Evolutionary conservation across 2,113 vertebrate genomes (phyloP).

Genomic region (Oryctolagus cuniculus): DNA sequence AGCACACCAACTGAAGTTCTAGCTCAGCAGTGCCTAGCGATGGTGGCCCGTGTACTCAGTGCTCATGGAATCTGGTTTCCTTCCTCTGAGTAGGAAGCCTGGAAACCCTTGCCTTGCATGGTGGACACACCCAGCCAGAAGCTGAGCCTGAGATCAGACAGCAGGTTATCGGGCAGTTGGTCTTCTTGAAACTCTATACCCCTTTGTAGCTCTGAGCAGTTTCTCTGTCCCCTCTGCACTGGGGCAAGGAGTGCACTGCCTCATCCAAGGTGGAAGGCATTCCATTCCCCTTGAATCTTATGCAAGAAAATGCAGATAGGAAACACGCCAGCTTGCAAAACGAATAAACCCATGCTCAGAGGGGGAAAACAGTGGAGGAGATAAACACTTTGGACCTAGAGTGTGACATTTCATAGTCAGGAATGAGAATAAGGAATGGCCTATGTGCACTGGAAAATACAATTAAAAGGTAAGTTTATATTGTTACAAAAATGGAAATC

Average conservation of each 20-base stretch:
- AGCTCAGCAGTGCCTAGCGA: accelerated
- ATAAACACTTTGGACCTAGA: not conserved
- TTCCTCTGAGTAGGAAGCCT: not conserved
- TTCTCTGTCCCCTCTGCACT: not conserved
- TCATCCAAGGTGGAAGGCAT: not conserved
- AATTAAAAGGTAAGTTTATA: too few relatives aligned
- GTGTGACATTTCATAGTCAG: not conserved
- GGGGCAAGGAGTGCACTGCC: not conserved
- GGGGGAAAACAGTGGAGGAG: conserved; percentile 39
- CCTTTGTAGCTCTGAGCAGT: not conserved
- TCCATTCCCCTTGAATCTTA: conserved; percentile 18
- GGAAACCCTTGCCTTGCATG: not conserved
- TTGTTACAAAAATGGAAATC: too few relatives aligned
- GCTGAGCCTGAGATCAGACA: not conserved
- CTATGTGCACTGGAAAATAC: not conserved
- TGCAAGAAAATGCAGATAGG: not conserved
- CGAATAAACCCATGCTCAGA: conserved; percentile 17
- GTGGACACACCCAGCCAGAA: not conserved
- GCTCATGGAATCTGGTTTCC: too few relatives aligned
- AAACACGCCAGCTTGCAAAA: conserved; percentile 6
- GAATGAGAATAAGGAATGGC: not conserved
- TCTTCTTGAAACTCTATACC: not conserved
- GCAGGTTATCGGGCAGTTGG: not conserved
- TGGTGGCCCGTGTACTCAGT: too few relatives aligned
- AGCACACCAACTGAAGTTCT: not conserved